A percentile compares a stretch with the other conserved stretches of the same genome.
phyloP scores from a whole-genome alignment of 2,113 vertebrate genomes.

The Hippocampus abdominalis region DNA sequence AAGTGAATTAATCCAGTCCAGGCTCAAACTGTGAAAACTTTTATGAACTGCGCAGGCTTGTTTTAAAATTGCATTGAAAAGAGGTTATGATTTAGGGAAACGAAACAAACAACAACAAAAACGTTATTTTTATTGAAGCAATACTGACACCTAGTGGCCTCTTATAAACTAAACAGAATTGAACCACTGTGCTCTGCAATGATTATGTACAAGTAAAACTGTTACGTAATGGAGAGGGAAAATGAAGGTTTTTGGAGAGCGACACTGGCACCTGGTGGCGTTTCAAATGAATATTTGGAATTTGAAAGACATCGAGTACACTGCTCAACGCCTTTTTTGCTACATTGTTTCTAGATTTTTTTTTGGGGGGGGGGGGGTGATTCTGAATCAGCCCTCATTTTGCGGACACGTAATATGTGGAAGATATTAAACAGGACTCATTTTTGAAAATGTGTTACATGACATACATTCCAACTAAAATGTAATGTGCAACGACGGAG shows the following conservation, averaged over 20 bases:
- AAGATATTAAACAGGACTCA: background rate
- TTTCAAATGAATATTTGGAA: background rate
- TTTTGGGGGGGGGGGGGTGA: too few species aligned
- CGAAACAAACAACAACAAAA: too few species aligned
- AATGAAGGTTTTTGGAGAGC: background rate
- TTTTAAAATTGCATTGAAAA: background rate
- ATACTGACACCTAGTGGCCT: too few species aligned
- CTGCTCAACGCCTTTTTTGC: too few species aligned
- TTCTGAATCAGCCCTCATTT: too few species aligned
- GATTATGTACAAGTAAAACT: background rate
- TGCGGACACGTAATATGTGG: background rate
- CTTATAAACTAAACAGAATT: too few species aligned
- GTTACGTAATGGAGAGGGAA: background rate
- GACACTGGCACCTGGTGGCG: background rate
- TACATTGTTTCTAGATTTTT: too few species aligned
- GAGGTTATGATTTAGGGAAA: too few species aligned
- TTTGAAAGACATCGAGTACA: background rate
- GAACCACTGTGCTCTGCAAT: background rate
- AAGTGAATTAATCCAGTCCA: background rate
- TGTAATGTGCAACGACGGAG: background rate
- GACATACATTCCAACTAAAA: background rate
- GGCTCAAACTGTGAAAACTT: background rate
- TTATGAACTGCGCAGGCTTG: background rate
- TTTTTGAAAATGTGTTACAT: background rate
- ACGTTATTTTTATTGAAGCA: too few species aligned